These are phyloP conservation scores for Rhopalosiphum nymphaeae DNA, from an alignment of 2,888 invertebrate genomes.

Conservation along the genomic window DNA sequence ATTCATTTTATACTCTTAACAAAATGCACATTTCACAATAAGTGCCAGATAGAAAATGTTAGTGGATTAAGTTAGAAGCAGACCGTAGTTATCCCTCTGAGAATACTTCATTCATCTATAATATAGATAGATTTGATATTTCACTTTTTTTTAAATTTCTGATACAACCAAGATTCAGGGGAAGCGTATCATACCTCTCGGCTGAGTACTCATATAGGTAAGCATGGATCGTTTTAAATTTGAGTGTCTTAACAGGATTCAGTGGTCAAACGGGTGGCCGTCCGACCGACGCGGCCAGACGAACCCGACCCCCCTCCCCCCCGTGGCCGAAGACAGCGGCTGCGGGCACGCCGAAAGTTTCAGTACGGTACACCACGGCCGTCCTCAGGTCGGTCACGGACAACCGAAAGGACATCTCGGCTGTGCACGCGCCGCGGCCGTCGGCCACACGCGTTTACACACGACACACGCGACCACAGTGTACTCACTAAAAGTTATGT, in stretches of 20 bases:
- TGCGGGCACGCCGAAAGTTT: background rate
- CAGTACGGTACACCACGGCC: background rate
- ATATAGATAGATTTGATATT: background rate
- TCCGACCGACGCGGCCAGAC: background rate
- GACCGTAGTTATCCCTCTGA: background rate
- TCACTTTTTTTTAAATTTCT: background rate
- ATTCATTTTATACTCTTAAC: background rate
- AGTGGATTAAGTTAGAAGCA: background rate
- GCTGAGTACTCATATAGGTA: background rate
- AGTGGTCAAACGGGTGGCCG: background rate
- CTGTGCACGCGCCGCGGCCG: background rate
- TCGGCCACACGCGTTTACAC: background rate
- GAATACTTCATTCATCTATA: background rate
- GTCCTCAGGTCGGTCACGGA: background rate
- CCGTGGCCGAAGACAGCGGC: background rate
- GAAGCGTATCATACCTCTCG: background rate
- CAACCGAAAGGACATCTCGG: background rate
- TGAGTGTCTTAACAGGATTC: background rate
- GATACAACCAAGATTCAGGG: background rate
- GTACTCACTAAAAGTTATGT: slow-evolving; percentile 63
- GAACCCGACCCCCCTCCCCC: background rate
- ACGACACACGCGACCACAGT: background rate
- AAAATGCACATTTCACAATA: background rate
- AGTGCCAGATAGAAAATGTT: background rate
- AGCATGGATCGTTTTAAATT: background rate